phyloP scores from a whole-genome alignment of 2,888 invertebrate species.

The Drosophila siamana region DNA sequence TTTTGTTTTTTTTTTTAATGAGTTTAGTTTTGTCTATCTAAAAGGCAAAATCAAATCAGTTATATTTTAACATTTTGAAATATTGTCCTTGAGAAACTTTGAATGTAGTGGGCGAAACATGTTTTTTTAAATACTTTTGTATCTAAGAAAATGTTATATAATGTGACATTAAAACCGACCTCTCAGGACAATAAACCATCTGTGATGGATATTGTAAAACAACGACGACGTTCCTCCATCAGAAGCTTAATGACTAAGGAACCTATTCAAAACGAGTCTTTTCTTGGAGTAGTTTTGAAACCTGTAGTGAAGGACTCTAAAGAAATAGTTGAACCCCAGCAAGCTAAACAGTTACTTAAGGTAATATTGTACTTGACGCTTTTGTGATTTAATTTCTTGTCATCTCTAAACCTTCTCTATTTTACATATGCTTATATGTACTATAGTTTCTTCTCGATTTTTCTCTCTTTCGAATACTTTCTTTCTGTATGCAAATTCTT shows the following conservation, averaged over 20 bases:
- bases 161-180: conserved; percentile 43
- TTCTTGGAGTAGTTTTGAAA: conserved; percentile 88
- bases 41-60: too few relatives aligned
- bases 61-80: too few relatives aligned
- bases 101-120: too few relatives aligned
- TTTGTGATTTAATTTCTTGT: conserved; percentile 2
- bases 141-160: background rate
- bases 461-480: background rate
- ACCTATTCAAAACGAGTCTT: conserved; percentile 86
- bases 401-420: conserved; percentile 7
- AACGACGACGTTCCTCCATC: conserved; percentile 84
- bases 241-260: conserved; percentile 85
- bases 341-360: conserved; percentile 82
- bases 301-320: conserved; percentile 86
- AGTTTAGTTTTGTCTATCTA: too few relatives aligned
- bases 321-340: conserved; percentile 83
- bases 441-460: background rate
- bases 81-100: too few relatives aligned
- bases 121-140: too few relatives aligned
- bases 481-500: background rate
- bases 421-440: conserved; percentile 2
- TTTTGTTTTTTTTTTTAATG: too few relatives aligned
- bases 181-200: conserved; percentile 71
- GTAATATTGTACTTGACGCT: conserved; percentile 64
- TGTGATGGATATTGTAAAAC: conserved; percentile 75